Base-by-base conservation (phyloP, 2,888 invertebrate species). In the Charanyca ferruginea region DNA sequence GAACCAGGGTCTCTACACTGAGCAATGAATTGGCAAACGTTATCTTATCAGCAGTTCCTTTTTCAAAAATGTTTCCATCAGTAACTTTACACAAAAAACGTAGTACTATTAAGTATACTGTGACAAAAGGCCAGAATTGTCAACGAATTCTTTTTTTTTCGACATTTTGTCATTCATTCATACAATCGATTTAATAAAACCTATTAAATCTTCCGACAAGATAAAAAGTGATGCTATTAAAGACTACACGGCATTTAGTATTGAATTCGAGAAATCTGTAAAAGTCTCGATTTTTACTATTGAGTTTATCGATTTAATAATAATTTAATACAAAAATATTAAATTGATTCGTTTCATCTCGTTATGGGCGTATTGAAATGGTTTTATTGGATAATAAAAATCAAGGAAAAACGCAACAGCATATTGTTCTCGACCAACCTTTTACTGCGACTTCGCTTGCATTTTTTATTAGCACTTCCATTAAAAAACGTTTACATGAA, bases 261-360 rank as follows among this genome's bases (percentile, higher is more conserved):
- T 38, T 38, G 25, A 45, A 47, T 25, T 11, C 22, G 18, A 51
- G 25, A 42, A 42, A 59, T 42, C 44, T 7, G 16, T n/a, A 22
- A 51, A 67, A 20, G 4, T 6, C 13, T 45, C 20, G 2, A 23
- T 47, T 59, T n/a, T 54, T 22, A 55, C 18, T 1, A 28, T 74
- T 42, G 18, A 41, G 16, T 54, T 66, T 32, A 44, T 53, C 22
- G 18, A 53, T 66, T 22, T 45, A 51, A 73, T 44, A 73, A 38
- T 45, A 66, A 54, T 7, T 58, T 53, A 45, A 45, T 58, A 11
- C n/a, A 51, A 35, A 58, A 66, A 73, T 51, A 54, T 28, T 22
- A 42, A 75, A 72, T 75, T 53, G 75, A 72, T 72, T 72, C 72
- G 76, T 57, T 61, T 41, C 69, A 38, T 28, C 32, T 68, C 38